Percentiles rank a stretch among this genome's conserved stretches.
Evolutionary conservation across 2,113 vertebrate genomes (phyloP).

Genomic region (Hemiprocne comata): DNA sequence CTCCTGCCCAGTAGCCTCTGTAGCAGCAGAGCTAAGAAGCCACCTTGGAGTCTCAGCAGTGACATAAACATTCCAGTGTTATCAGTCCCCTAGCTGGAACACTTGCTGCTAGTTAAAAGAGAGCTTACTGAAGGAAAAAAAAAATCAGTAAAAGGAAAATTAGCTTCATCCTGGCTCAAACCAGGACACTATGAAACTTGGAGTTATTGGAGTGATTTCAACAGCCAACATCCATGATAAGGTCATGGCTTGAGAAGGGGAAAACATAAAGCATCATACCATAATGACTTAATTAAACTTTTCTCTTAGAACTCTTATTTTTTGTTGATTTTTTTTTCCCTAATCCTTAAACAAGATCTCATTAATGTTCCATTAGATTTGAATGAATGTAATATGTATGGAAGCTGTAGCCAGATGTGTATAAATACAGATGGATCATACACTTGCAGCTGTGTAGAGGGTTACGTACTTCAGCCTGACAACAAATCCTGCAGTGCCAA

Average conservation of each 20-base stretch:
- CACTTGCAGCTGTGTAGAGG: conserved; percentile 90
- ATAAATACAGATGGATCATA: conserved; percentile 91
- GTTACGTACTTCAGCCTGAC: conserved; percentile 89
- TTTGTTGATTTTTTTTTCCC: not conserved
- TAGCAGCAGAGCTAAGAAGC: too few relatives aligned
- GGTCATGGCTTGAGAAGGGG: not conserved
- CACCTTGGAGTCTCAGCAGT: too few relatives aligned
- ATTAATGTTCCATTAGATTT: conserved; percentile 80
- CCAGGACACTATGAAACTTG: not conserved
- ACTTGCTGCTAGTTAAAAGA: too few relatives aligned
- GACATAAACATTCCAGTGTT: too few relatives aligned
- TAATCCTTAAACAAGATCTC: not conserved
- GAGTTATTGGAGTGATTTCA: not conserved
- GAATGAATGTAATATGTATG: conserved; percentile 92
- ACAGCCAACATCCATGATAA: not conserved
- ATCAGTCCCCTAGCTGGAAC: too few relatives aligned
- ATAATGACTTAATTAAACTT: not conserved
- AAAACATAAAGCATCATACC: not conserved
- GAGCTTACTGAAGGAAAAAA: too few relatives aligned
- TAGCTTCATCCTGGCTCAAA: too few relatives aligned
- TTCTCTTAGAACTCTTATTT: not conserved
- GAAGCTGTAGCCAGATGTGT: conserved; percentile 92
- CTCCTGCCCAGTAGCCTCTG: too few relatives aligned
- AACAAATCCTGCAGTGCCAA: conserved; percentile 91
- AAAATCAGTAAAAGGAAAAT: too few relatives aligned